Conservation (phyloP, 2,797 vertebrate genomes). For the Neomorphus geoffroyi region DNA sequence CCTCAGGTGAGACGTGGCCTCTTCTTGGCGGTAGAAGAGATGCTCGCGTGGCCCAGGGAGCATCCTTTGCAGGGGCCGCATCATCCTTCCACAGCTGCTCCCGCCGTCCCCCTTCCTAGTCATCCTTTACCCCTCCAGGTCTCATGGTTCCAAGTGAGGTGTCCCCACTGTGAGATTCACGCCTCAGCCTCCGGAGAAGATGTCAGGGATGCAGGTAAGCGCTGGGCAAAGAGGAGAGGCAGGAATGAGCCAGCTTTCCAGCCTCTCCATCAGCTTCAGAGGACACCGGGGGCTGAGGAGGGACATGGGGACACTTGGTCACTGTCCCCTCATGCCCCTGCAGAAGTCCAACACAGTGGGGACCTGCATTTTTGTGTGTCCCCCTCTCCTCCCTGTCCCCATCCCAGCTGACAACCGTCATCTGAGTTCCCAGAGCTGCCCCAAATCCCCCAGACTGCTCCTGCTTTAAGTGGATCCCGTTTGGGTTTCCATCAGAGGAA, state of each 20-base stretch:
- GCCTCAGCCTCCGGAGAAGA: conserved; percentile 68
- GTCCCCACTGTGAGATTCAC: conserved; percentile 67
- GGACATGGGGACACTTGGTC: background rate
- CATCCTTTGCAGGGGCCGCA: accelerated
- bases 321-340: background rate
- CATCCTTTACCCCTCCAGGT: conserved; percentile 10
- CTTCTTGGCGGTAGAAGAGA: background rate
- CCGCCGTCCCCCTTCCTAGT: accelerated
- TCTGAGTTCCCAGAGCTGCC: background rate
- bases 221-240: accelerated
- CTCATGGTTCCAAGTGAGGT: conserved; percentile 78
- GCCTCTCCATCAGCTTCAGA: background rate
- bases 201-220: conserved; percentile 79
- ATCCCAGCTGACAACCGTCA: accelerated
- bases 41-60: accelerated
- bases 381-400: too few species aligned
- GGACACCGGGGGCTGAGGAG: background rate
- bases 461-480: accelerated
- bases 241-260: background rate
- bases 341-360: background rate
- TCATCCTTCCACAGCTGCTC: accelerated
- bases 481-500: background rate
- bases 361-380: background rate
- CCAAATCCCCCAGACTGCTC: background rate
- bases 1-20: background rate